phyloP scores from a whole-genome alignment of 53 echinoderm and acorn worm species.

The Astropecten irregularis region DNA sequence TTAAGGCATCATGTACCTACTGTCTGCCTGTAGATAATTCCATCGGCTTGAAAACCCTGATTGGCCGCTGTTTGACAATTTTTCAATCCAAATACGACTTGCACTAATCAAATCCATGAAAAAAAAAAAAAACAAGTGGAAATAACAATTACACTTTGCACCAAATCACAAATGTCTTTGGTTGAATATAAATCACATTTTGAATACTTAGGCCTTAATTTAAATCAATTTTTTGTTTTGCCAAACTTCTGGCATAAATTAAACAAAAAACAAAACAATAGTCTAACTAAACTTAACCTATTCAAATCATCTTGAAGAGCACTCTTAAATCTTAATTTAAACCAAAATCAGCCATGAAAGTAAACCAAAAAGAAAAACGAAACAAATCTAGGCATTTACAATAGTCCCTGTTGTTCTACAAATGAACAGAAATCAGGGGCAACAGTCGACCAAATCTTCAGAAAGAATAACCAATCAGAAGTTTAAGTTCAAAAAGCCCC shows the following conservation, averaged over 20 bases:
- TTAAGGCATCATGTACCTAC: constrained; percentile 39
- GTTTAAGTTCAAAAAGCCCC: too few species aligned
- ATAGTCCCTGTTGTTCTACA: too few species aligned
- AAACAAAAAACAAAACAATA: not conserved
- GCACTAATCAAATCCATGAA: constrained; percentile 8
- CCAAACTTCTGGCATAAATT: not conserved
- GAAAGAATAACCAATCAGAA: too few species aligned
- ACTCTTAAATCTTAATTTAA: constrained; percentile 7
- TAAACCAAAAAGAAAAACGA: too few species aligned
- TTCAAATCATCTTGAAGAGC: not conserved
- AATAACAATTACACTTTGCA: not conserved
- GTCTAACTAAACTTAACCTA: not conserved
- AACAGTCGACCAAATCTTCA: too few species aligned
- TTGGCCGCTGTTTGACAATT: not conserved
- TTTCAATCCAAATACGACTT: not conserved
- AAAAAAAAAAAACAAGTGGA: not conserved
- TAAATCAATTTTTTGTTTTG: not conserved
- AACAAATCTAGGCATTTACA: too few species aligned
- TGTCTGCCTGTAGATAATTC: constrained; percentile 19
- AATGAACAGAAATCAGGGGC: too few species aligned
- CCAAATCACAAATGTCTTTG: constrained; percentile 6
- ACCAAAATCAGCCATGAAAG: not conserved
- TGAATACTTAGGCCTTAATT: not conserved
- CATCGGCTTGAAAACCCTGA: not conserved
- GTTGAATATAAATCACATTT: constrained; percentile 5